A percentile compares a stretch with the other conserved stretches of the same genome.
These are phyloP conservation scores for Tyrophagus putrescentiae DNA, from an alignment of 1,140 invertebrate species.

Conservation along the genomic window DNA sequence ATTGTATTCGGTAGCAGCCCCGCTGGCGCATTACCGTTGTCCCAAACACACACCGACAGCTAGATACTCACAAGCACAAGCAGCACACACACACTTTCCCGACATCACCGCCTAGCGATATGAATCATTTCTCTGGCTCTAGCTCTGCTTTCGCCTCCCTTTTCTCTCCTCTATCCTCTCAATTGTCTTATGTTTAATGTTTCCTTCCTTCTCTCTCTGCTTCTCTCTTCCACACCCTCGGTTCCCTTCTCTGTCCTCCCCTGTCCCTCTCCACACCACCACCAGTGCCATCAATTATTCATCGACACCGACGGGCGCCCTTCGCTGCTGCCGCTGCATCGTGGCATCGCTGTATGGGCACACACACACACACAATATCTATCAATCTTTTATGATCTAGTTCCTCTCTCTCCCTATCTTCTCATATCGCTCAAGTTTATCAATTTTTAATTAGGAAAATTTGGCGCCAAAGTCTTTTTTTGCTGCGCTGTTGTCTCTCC, in stretches of 20 bases:
- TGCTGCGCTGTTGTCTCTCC: background rate
- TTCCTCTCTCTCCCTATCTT: conserved; percentile 18
- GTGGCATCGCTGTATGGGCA: background rate
- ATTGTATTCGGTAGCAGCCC: background rate
- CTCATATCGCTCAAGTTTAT: no score
- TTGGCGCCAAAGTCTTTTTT: background rate
- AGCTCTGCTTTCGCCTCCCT: no score
- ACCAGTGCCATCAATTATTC: conserved; percentile 9
- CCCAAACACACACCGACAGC: no score
- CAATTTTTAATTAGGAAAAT: conserved; percentile 9
- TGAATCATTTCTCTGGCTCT: conserved; percentile 16
- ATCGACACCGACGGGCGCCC: background rate
- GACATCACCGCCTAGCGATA: conserved; percentile 1
- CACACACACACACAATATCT: no score
- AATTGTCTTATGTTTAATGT: conserved; percentile 16
- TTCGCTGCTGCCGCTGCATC: conserved; percentile 7
- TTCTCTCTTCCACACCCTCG: conserved; percentile 20
- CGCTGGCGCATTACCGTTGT: no score
- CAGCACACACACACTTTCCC: no score
- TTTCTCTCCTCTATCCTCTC: background rate
- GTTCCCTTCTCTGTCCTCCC: conserved; percentile 17
- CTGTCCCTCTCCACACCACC: conserved; percentile 3
- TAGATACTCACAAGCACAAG: no score
- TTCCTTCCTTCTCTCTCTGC: background rate
- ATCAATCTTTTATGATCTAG: no score